These are phyloP conservation scores for Athripsodes cinereus DNA, from an alignment of 2,888 invertebrate species.

Conservation along the genomic window DNA sequence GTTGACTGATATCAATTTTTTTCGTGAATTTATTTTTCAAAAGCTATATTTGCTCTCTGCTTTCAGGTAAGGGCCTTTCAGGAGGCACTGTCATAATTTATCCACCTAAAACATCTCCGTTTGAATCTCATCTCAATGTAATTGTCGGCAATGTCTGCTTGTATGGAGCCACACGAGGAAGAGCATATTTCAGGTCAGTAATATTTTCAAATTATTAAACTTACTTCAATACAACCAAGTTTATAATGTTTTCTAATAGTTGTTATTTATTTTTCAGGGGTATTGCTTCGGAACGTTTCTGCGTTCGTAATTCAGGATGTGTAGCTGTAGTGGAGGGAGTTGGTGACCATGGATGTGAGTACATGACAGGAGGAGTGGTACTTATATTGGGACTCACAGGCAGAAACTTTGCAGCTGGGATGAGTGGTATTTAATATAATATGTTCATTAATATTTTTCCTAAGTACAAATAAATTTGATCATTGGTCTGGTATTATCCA, in stretches of 20 bases:
- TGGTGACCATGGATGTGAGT: slow-evolving; percentile 99
- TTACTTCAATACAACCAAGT: neutral
- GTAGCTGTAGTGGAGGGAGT: slow-evolving; percentile 95
- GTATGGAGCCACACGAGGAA: slow-evolving; percentile 94
- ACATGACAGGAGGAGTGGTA: slow-evolving; percentile 95
- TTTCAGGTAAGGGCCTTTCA: slow-evolving; percentile 72
- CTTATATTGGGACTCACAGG: slow-evolving; percentile 93
- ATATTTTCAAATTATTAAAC: neutral
- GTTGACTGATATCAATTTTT: no score
- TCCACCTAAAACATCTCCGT: slow-evolving; percentile 81
- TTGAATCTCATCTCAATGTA: slow-evolving; percentile 89
- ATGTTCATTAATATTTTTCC: neutral
- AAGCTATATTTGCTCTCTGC: no score
- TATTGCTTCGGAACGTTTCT: slow-evolving; percentile 96
- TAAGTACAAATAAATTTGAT: neutral
- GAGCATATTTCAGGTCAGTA: slow-evolving; percentile 70
- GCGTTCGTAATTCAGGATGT: slow-evolving; percentile 96
- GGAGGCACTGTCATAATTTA: slow-evolving; percentile 91
- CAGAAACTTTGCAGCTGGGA: slow-evolving; percentile 97
- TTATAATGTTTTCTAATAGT: no score
- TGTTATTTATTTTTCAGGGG: slow-evolving; percentile 57
- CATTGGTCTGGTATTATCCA: neutral
- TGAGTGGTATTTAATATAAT: slow-evolving; percentile 65
- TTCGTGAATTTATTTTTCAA: no score
- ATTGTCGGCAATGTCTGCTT: slow-evolving; percentile 97